phyloP scores from a whole-genome alignment of 2,113 vertebrate species.

The Phyllostomus hastatus region DNA sequence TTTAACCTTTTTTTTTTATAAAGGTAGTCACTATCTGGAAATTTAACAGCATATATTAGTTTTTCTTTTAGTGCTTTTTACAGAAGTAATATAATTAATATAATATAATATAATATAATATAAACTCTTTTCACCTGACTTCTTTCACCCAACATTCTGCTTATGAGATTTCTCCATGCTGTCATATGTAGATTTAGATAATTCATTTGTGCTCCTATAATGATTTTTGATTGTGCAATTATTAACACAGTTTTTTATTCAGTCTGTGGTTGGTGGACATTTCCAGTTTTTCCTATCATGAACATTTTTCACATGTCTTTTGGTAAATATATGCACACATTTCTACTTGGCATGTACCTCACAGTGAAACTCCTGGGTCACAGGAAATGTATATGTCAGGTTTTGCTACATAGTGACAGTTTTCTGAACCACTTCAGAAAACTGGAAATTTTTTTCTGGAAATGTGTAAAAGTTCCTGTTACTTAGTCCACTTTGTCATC shows the following conservation, averaged over 20 bases:
- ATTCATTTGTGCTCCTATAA: not conserved
- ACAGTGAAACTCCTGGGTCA: not conserved
- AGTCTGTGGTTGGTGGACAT: not conserved
- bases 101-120: not conserved
- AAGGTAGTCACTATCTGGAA: not conserved
- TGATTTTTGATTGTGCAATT: not conserved
- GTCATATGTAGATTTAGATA: not conserved
- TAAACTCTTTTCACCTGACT: not conserved
- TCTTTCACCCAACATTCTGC: not conserved
- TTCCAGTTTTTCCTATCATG: not conserved
- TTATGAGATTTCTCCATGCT: not conserved
- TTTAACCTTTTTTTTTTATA: not conserved
- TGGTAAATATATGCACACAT: not conserved
- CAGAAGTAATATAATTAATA: not conserved
- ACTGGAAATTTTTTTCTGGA: not conserved
- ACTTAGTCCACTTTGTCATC: not conserved
- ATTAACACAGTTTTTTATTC: not conserved
- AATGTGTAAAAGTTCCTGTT: not conserved
- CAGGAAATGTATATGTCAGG: not conserved
- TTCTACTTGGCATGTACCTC: not conserved
- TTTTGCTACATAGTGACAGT: not conserved
- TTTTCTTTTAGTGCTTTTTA: not conserved
- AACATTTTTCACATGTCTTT: not conserved
- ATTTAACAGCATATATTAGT: not conserved
- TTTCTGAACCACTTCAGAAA: too few species aligned